phyloP scores from a whole-genome alignment of 2,888 invertebrate species.

The Theretra japonica region DNA sequence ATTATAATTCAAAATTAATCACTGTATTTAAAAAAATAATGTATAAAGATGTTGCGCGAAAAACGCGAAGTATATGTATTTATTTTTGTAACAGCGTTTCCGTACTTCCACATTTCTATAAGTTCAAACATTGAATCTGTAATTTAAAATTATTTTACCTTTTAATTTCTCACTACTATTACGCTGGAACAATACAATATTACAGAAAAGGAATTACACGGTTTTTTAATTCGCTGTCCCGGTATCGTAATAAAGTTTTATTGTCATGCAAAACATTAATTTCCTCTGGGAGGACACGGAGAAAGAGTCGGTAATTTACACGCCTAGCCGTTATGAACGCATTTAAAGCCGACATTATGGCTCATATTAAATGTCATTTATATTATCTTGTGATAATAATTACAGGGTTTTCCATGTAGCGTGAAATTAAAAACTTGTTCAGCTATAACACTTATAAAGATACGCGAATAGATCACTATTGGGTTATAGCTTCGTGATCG shows the following conservation, averaged over 20 bases:
- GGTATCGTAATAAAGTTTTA: conserved; percentile 49
- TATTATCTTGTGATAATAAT: background rate
- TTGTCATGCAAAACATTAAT: conserved; percentile 57
- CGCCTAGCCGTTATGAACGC: conserved; percentile 34
- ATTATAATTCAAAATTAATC: too few species aligned
- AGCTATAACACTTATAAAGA: background rate
- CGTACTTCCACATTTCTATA: too few species aligned
- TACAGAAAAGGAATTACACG: background rate
- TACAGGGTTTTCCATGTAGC: background rate
- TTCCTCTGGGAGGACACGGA: conserved; percentile 53
- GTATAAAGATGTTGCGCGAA: too few species aligned
- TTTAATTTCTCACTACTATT: background rate
- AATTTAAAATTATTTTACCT: background rate
- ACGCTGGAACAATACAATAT: background rate
- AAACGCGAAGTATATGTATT: too few species aligned
- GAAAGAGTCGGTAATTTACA: conserved; percentile 49
- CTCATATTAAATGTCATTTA: conserved; percentile 15
- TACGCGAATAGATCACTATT: too few species aligned
- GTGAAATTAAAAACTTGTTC: background rate
- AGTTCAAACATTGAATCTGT: too few species aligned
- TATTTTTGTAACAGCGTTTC: too few species aligned
- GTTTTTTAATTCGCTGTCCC: conserved; percentile 43
- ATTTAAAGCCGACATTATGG: conserved; percentile 17
- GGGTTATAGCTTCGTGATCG: too few species aligned
- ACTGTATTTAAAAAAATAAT: too few species aligned